Evolutionary conservation across 2,797 vertebrate genomes (phyloP).

Genomic region (Gorsachius magnificus): DNA sequence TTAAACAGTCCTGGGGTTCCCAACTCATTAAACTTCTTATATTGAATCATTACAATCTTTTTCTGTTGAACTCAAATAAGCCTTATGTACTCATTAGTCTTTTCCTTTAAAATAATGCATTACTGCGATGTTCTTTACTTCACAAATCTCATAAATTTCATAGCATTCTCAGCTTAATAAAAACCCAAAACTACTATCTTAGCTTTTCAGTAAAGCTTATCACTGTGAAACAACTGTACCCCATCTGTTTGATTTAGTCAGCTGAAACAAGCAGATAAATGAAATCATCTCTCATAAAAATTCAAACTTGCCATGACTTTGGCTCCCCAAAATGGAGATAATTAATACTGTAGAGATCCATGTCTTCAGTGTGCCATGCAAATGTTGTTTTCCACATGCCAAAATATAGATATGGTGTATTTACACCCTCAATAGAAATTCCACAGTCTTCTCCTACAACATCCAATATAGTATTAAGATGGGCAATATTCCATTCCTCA

Average conservation of each 20-base stretch:
- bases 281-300: background rate
- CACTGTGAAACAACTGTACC: background rate
- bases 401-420: slow-evolving; percentile 97
- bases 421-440: slow-evolving; percentile 96
- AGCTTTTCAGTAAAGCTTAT: background rate
- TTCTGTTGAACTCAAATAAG: background rate
- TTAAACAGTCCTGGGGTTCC: background rate
- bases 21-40: background rate
- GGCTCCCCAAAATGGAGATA: slow-evolving; percentile 98
- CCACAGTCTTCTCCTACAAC: slow-evolving; percentile 94
- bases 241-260: background rate
- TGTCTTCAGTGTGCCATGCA: slow-evolving; percentile 98
- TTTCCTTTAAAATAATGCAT: background rate
- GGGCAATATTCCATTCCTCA: slow-evolving; percentile 95
- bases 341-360: slow-evolving; percentile 99
- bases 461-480: slow-evolving; percentile 93
- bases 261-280: background rate
- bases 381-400: slow-evolving; percentile 99
- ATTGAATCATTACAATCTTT: background rate
- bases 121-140: background rate
- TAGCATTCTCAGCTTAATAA: background rate
- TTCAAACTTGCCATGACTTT: slow-evolving; percentile 91
- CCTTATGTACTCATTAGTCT: background rate
- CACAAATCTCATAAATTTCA: background rate
- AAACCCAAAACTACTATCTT: background rate